Evolutionary conservation across 1,140 invertebrate species (phyloP).

Genomic region (Periplaneta americana): DNA sequence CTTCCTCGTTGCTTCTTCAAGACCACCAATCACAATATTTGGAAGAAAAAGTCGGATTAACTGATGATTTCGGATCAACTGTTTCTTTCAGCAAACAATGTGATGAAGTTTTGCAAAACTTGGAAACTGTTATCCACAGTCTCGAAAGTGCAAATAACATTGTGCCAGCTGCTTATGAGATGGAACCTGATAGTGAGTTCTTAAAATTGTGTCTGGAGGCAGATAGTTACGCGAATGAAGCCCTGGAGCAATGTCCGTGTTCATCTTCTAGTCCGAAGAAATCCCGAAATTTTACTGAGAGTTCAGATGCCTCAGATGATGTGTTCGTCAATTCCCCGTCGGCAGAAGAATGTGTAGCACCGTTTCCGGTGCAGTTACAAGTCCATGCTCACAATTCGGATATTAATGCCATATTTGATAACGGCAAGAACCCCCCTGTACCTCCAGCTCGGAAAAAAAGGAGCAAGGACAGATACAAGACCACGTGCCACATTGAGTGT

Average conservation of each 20-base stretch:
- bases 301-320: conserved; percentile 3
- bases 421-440: background rate
- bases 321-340: background rate
- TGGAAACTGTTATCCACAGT: background rate
- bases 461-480: background rate
- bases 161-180: background rate
- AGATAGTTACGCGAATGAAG: background rate
- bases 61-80: no score
- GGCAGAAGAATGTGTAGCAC: background rate
- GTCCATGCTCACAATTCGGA: background rate
- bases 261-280: background rate
- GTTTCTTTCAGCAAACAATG: background rate
- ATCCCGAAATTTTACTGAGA: background rate
- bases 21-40: no score
- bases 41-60: no score
- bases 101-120: background rate
- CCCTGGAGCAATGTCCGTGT: background rate
- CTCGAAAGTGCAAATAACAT: background rate
- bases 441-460: background rate
- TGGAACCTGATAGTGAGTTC: background rate
- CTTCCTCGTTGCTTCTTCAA: no score
- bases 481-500: background rate
- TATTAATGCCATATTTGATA: conserved; percentile 6
- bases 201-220: background rate
- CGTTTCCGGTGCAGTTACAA: background rate